A percentile compares a stretch with the other conserved stretches of the same genome.
Evolutionary conservation across 2,888 invertebrate genomes (phyloP).

Genomic region (Drosophila formosana): DNA sequence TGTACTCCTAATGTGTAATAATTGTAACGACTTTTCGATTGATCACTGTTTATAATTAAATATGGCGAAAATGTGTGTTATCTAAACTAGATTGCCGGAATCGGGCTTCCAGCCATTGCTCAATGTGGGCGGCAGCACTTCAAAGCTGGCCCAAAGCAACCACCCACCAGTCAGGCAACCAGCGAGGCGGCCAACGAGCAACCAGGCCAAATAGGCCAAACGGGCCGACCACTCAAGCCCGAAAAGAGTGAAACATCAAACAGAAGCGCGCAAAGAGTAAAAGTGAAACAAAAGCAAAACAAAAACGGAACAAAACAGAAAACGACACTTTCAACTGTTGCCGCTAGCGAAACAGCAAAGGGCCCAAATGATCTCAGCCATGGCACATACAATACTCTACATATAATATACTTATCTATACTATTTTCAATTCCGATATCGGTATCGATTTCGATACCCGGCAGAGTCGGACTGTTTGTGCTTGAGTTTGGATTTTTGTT

Average conservation of each 20-base stretch:
- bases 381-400: slow-evolving; percentile 10
- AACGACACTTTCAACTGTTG: slow-evolving; percentile 68
- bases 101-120: slow-evolving; percentile 29
- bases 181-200: slow-evolving; percentile 19
- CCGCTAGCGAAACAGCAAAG: slow-evolving; percentile 44
- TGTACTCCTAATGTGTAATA: not conserved
- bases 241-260: slow-evolving; percentile 58
- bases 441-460: slow-evolving; percentile 39
- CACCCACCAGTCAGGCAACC: slow-evolving; percentile 10
- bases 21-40: not conserved
- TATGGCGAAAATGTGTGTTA: not conserved
- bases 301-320: slow-evolving; percentile 12
- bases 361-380: slow-evolving; percentile 66
- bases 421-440: slow-evolving; percentile 53
- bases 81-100: not conserved
- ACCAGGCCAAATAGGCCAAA: slow-evolving; percentile 7
- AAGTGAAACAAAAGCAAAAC: slow-evolving; percentile 15
- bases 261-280: slow-evolving; percentile 45
- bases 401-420: slow-evolving; percentile 49
- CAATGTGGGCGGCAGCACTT: slow-evolving; percentile 60
- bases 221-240: slow-evolving; percentile 26
- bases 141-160: slow-evolving; percentile 51
- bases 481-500: slow-evolving; percentile 29
- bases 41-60: not conserved
- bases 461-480: slow-evolving; percentile 42